phyloP scores from a whole-genome alignment of 2,113 vertebrate species.

The Spheniscus mendiculus region DNA sequence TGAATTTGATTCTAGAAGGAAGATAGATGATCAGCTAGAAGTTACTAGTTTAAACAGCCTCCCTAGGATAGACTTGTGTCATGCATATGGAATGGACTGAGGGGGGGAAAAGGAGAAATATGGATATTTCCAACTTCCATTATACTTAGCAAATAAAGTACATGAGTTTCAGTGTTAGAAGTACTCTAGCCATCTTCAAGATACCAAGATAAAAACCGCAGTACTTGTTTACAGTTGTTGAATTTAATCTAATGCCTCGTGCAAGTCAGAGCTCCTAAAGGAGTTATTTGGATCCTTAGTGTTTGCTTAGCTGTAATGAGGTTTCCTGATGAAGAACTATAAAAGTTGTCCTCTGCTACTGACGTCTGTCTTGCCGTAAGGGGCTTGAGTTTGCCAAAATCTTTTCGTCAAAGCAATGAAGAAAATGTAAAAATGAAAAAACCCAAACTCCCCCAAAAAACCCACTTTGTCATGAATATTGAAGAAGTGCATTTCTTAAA shows the following conservation, averaged over 20 bases:
- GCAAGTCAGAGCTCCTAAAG: neutral
- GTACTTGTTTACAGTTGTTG: neutral
- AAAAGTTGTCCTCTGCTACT: neutral
- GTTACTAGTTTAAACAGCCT: neutral
- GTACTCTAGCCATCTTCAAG: neutral
- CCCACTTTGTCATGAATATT: neutral
- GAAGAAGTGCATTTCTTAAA: neutral
- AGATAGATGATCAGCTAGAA: neutral
- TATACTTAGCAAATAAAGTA: neutral
- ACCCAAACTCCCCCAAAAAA: rapidly evolving
- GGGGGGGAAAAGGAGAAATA: neutral
- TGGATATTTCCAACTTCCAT: neutral
- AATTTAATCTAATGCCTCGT: neutral
- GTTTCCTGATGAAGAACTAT: neutral
- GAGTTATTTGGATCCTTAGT: neutral
- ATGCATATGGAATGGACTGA: neutral
- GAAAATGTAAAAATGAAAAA: neutral
- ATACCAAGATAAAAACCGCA: neutral
- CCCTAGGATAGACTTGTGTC: neutral
- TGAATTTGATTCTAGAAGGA: neutral
- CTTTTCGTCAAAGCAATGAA: neutral
- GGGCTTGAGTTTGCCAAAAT: neutral
- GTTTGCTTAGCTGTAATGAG: neutral
- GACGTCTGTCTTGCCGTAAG: neutral
- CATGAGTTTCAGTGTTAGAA: neutral